A percentile compares a stretch with the other conserved stretches of the same genome.
Evolutionary conservation across 2,888 invertebrate species (phyloP).

Genomic region (Spilarctia lutea): DNA sequence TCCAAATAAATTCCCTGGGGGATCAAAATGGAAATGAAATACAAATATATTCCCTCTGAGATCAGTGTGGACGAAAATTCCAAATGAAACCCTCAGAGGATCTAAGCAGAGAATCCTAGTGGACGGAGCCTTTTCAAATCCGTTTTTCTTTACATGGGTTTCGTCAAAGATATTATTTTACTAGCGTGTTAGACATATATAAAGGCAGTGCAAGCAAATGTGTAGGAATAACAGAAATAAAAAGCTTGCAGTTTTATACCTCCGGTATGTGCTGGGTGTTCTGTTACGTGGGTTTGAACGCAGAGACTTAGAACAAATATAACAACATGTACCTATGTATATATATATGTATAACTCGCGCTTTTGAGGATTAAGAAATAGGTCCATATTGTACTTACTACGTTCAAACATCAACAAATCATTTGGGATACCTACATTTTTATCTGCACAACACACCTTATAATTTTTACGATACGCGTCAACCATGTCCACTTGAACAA

Average conservation of each 20-base stretch:
- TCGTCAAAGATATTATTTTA: neutral
- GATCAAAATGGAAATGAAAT: too few species aligned
- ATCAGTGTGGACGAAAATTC: too few species aligned
- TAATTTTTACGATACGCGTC: slow-evolving; percentile 23
- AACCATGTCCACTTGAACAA: neutral
- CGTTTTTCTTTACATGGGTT: too few species aligned
- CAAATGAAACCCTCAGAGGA: too few species aligned
- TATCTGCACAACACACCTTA: slow-evolving; percentile 32
- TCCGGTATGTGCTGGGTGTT: neutral
- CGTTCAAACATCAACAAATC: slow-evolving; percentile 37
- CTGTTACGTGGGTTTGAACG: neutral
- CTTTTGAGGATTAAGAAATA: neutral
- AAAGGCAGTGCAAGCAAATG: neutral
- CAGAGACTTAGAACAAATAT: neutral
- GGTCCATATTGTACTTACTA: neutral
- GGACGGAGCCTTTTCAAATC: too few species aligned
- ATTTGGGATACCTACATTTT: slow-evolving; percentile 27
- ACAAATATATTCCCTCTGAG: too few species aligned
- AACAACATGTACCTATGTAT: too few species aligned
- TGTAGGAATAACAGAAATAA: neutral
- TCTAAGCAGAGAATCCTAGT: too few species aligned
- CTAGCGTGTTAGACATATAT: neutral
- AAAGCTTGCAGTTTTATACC: neutral
- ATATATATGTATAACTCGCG: neutral
- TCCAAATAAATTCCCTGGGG: too few species aligned